Evolutionary conservation across 2,888 invertebrate species (phyloP), one percentile per base, ranked within the genome.

Genomic region (Alentia gelatinosa): DNA sequence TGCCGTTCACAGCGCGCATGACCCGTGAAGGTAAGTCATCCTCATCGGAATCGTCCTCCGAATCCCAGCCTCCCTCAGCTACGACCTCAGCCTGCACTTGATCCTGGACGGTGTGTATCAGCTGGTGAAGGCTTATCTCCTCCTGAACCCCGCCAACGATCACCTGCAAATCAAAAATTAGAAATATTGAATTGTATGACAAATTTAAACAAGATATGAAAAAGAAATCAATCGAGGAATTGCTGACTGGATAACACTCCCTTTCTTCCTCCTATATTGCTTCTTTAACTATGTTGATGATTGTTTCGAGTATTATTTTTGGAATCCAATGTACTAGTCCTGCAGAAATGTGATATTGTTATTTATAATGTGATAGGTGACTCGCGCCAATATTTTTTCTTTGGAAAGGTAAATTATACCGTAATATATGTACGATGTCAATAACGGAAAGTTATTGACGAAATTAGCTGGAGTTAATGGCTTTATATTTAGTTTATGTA

Each of bases 131-230:
- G 1, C 95, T 94, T 74, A 95, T 93, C 91, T 95, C 95, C 91
- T 95, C 95, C 83, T 94, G 94, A 0, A 95, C 95, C 0, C 95
- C 94, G 7, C 95, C 95, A 12, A 95, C 93, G 39, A 95, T 95
- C 0, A 95, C 94, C 88, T 94, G 92, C 3, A 39, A 74, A 33
- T 74, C 30, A 74, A 30, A 30, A 26, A 30, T 26, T n/a, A 7
- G 74, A 4, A 56, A 12, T n/a, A 9, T 3, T 56, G 56, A n/a
- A 56, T 56, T 12, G 19, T 56, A n/a, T 56, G n/a, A 19, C 19
- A 56, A 1, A 19, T 3, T 56, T 12, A 3, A 19, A n/a, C n/a
- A 56, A 19, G 56, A 56, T 56, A 1, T 56, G 47, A 42, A 15
- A 42, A 42, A 12, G 15, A 15, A 42, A 12, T 42, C 15, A 12